Base-by-base conservation (phyloP, 2,113 vertebrate genomes). In the Odobenus rosmarus region DNA sequence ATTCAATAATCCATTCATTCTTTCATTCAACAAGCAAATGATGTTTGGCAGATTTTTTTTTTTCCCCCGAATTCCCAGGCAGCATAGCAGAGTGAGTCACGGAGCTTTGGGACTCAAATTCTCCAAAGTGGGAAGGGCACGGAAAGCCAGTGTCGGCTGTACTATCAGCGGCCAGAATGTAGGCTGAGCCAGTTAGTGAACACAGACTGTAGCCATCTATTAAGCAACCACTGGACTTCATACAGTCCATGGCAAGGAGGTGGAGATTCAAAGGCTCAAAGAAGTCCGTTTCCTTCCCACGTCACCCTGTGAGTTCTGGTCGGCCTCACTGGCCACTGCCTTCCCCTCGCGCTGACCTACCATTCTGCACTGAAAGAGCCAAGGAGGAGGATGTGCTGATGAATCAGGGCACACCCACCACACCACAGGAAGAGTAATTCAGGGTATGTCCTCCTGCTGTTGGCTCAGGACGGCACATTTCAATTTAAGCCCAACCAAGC, bases 1-100 rank as follows among this genome's bases (percentile, higher is more conserved):
- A 96, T 94, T 97, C 84, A 96, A 83, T 95, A 92, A 97, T 39
- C 61, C 62, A 80, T 94, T 97, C 71, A 85, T 92, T 92, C 77
- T 95, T 90, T 94, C 90, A 80, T 96, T 97, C 59, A 90, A 69
- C 14, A 94, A 96, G 85, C 13, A 94, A 96, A 89, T 95, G 76
- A 82, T 90, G n/a, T 95, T 93, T 85, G 92, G 84, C 57, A 96
- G 62, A 91, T 53, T 69, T 57, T 57, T 53, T 64, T 55, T 77
- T 72, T 36, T 72, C 15, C 0, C 0, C 85, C 72, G 46, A 95
- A 95, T 94, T 96, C 76, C 33, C 92, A 96, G 84, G 51, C 46
- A 93, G 71, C 74, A 72, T 42, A 95, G 55, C 39, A 90, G 84
- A 96, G 76, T 95, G 92, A 97, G 82, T 93, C 79, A 93, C 2